phyloP scores from a whole-genome alignment of 2,797 vertebrate species.

The Squalus acanthias region DNA sequence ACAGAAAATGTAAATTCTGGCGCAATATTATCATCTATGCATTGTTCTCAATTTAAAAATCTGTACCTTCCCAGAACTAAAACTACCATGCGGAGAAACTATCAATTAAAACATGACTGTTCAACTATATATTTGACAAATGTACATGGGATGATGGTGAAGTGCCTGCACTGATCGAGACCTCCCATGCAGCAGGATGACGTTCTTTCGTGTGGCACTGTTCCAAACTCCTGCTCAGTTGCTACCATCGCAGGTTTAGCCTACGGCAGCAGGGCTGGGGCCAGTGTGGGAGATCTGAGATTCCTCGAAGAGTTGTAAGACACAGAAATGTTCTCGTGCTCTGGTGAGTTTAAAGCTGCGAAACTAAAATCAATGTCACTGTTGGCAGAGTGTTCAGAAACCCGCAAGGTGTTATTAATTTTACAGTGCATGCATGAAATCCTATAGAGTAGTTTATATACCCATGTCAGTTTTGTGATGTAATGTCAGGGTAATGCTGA shows the following conservation, averaged over 20 bases:
- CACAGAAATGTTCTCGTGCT: background rate
- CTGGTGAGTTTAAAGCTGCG: background rate
- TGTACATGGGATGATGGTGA: background rate
- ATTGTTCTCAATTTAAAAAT: no score
- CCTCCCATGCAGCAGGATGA: background rate
- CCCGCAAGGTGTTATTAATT: background rate
- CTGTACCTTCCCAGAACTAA: background rate
- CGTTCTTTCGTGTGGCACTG: background rate
- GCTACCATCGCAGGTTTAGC: no score
- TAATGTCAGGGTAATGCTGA: background rate
- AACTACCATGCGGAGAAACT: background rate
- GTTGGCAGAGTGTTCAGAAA: background rate
- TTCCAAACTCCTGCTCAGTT: background rate
- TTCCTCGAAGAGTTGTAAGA: background rate
- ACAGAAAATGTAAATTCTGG: no score
- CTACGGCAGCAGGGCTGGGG: no score
- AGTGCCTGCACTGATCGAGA: background rate
- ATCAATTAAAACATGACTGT: background rate
- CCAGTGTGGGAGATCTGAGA: background rate
- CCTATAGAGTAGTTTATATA: background rate
- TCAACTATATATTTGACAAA: background rate
- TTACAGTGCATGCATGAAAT: background rate
- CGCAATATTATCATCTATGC: no score
- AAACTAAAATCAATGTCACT: no score
- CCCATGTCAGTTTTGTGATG: background rate